These are phyloP conservation scores for Silurus lanzhouensis DNA, from an alignment of 2,797 vertebrate species.

Conservation along the genomic window DNA sequence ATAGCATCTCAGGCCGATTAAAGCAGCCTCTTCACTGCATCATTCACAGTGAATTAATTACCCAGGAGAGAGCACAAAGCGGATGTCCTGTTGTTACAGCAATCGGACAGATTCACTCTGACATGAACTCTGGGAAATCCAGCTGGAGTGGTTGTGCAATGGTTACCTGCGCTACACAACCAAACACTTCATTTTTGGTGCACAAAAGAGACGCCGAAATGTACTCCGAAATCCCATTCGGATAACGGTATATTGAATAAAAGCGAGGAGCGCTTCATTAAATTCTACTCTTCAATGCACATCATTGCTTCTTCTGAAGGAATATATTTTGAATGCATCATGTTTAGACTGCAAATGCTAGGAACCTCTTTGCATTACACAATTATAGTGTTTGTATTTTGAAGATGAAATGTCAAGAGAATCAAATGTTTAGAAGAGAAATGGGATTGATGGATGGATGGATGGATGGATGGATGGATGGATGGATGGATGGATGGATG, in stretches of 20 bases:
- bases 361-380: neutral
- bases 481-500: no score
- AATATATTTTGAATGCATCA: neutral
- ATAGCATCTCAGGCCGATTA: conserved; percentile 64
- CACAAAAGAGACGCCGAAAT: neutral
- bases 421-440: no score
- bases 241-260: neutral
- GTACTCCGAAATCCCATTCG: neutral
- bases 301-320: neutral
- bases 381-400: neutral
- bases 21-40: conserved; percentile 53
- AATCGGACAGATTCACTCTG: conserved; percentile 21
- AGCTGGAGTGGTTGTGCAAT: conserved; percentile 7
- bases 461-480: no score
- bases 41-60: conserved; percentile 66
- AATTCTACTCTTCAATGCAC: neutral
- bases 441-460: no score
- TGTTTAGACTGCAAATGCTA: neutral
- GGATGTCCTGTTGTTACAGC: conserved; percentile 18
- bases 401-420: neutral
- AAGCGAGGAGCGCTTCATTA: neutral
- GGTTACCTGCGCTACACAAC: neutral
- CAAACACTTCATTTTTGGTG: neutral
- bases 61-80: conserved; percentile 44
- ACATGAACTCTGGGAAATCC: conserved; percentile 27